A percentile compares a stretch with the other conserved stretches of the same genome.
phyloP scores from a whole-genome alignment of 1,140 invertebrate genomes.

The Drosophila rufa region DNA sequence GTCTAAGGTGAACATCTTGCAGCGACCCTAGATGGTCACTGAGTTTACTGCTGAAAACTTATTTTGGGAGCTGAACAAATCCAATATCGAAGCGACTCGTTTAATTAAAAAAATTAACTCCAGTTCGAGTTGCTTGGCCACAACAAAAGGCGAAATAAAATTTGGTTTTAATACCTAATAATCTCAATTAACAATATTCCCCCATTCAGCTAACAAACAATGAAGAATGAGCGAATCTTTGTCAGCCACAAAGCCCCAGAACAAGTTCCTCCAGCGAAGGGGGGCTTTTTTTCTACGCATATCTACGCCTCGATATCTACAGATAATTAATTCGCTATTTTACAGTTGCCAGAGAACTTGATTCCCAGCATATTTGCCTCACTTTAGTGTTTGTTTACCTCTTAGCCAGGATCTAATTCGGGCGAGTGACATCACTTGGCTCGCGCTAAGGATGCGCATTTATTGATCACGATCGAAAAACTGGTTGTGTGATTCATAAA shows the following conservation, averaged over 20 bases:
- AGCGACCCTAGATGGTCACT: slow-evolving; percentile 15
- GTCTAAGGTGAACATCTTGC: slow-evolving; percentile 38
- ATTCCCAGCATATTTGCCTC: slow-evolving; percentile 37
- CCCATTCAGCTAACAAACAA: slow-evolving; percentile 33
- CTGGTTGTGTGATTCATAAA: slow-evolving; percentile 41
- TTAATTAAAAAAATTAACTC: slow-evolving; percentile 15
- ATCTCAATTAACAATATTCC: slow-evolving; percentile 51
- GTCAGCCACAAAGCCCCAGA: slow-evolving; percentile 21
- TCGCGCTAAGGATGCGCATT: slow-evolving; percentile 45
- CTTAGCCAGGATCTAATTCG: slow-evolving; percentile 48
- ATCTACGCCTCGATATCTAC: slow-evolving; percentile 8
- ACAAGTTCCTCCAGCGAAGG: slow-evolving; percentile 44
- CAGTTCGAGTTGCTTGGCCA: neutral
- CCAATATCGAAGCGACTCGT: neutral
- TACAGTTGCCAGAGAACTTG: slow-evolving; percentile 45
- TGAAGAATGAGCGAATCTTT: slow-evolving; percentile 33
- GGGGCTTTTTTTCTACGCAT: slow-evolving; percentile 44
- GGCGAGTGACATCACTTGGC: slow-evolving; percentile 32
- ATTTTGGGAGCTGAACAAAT: slow-evolving; percentile 33
- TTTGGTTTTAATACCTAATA: slow-evolving; percentile 45
- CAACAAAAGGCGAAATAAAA: slow-evolving; percentile 29
- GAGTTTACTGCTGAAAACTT: slow-evolving; percentile 10
- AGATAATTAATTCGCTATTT: slow-evolving; percentile 34
- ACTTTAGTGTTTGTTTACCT: slow-evolving; percentile 38
- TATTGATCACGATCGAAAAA: slow-evolving; percentile 15